Conservation (phyloP, 2,888 invertebrate species). For the Dynastes maya region DNA sequence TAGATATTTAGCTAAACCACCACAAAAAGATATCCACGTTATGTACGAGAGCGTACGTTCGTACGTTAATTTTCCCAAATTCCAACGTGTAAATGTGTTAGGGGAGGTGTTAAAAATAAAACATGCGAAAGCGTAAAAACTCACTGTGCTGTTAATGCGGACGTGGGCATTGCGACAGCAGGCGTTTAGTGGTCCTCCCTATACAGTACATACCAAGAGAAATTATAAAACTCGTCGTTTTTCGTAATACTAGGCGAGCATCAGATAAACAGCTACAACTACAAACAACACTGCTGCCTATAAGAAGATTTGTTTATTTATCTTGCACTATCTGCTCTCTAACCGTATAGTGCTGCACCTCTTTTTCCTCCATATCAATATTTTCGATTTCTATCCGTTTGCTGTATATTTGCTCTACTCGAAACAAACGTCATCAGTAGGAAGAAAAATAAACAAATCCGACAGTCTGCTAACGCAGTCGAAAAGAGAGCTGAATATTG, state of each 20-base stretch:
- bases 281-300: background rate
- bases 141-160: constrained; percentile 58
- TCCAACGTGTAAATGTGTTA: background rate
- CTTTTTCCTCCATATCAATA: too few relatives aligned
- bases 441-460: too few relatives aligned
- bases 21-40: background rate
- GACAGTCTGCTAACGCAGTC: too few relatives aligned
- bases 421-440: too few relatives aligned
- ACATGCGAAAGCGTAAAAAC: constrained; percentile 52
- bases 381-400: too few relatives aligned
- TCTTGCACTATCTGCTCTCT: background rate
- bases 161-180: constrained; percentile 57
- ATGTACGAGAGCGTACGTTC: too few relatives aligned
- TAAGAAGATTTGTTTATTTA: constrained; percentile 1
- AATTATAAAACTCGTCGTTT: constrained; percentile 46
- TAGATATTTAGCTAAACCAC: background rate
- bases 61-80: background rate
- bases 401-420: too few relatives aligned
- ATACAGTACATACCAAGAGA: constrained; percentile 52
- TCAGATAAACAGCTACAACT: background rate
- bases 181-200: constrained; percentile 57
- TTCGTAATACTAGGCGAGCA: background rate
- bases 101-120: constrained; percentile 15
- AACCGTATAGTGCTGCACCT: background rate
- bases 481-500: too few relatives aligned